These are phyloP conservation scores for Oncorhynchus mykiss DNA, from an alignment of 2,113 vertebrate genomes.

Conservation along the genomic window DNA sequence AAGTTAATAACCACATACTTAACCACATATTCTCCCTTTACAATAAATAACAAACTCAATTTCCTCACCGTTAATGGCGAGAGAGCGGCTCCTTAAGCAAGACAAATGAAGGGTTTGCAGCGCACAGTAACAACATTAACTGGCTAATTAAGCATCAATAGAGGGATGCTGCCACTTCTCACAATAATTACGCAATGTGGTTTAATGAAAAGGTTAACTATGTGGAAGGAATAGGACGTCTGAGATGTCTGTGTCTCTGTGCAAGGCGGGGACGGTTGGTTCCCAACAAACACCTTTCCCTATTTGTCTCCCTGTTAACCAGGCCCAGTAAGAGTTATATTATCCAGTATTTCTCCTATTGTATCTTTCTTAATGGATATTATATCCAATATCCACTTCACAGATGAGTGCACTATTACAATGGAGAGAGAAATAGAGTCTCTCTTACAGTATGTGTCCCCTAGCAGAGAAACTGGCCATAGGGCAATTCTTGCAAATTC, in stretches of 20 bases:
- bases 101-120: slow-evolving; percentile 79
- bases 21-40: slow-evolving; percentile 59
- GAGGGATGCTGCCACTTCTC: slow-evolving; percentile 64
- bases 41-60: slow-evolving; percentile 76
- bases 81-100: slow-evolving; percentile 75
- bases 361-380: slow-evolving; percentile 49
- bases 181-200: slow-evolving; percentile 66
- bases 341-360: slow-evolving; percentile 47
- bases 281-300: slow-evolving; percentile 42
- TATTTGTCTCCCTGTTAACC: slow-evolving; percentile 51
- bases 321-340: slow-evolving; percentile 13
- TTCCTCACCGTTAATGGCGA: slow-evolving; percentile 61
- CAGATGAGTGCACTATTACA: slow-evolving; percentile 52
- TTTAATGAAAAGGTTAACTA: slow-evolving; percentile 75
- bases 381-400: slow-evolving; percentile 45
- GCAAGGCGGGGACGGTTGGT: slow-evolving; percentile 23
- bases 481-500: no score
- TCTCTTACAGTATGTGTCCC: no score
- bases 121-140: slow-evolving; percentile 78
- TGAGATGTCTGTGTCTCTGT: slow-evolving; percentile 27
- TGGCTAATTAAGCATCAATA: slow-evolving; percentile 81
- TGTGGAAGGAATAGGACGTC: slow-evolving; percentile 57
- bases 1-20: slow-evolving; percentile 66
- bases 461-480: no score
- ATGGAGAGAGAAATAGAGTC: slow-evolving; percentile 43